phyloP scores from a whole-genome alignment of 2,888 invertebrate genomes.

The Amblyjoppa proteus region DNA sequence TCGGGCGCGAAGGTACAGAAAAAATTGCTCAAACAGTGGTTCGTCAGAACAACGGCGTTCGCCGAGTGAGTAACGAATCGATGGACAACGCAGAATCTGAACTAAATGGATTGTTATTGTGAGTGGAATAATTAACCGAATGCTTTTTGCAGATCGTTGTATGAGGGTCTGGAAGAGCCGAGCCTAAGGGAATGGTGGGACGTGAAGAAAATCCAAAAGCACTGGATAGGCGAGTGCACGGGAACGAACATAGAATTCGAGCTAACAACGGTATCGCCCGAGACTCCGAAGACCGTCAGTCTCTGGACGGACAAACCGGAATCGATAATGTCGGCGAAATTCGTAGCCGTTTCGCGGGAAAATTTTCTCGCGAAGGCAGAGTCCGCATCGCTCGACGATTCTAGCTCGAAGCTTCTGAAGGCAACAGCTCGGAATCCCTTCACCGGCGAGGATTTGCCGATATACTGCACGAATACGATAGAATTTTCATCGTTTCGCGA shows the following conservation, averaged over 20 bases:
- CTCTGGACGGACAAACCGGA: conserved; percentile 93
- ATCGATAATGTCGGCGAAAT: conserved; percentile 89
- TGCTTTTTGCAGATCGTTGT: conserved; percentile 80
- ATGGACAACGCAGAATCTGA: not conserved
- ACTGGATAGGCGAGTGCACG: conserved; percentile 96
- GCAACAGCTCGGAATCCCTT: conserved; percentile 90
- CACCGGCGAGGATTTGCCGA: conserved; percentile 88
- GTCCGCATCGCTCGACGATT: not conserved
- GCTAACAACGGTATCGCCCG: conserved; percentile 82
- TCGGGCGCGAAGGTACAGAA: conserved; percentile 98
- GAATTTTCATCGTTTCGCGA: conserved; percentile 89
- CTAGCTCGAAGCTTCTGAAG: conserved; percentile 78
- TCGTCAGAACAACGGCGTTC: conserved; percentile 94
- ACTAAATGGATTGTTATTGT: not conserved
- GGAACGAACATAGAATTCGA: conserved; percentile 91
- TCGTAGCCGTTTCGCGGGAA: conserved; percentile 88
- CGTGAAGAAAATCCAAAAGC: conserved; percentile 92
- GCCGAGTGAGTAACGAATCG: conserved; percentile 87
- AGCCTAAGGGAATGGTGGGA: conserved; percentile 93
- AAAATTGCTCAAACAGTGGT: conserved; percentile 96
- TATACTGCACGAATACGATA: conserved; percentile 87
- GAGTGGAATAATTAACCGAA: not conserved
- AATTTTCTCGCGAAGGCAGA: conserved; percentile 86
- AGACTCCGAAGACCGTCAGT: conserved; percentile 84
- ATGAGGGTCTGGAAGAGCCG: conserved; percentile 90